Percentiles rank a stretch among this genome's conserved stretches.
Evolutionary conservation across 2,888 invertebrate genomes (phyloP).

Genomic region (Nomada fucata): DNA sequence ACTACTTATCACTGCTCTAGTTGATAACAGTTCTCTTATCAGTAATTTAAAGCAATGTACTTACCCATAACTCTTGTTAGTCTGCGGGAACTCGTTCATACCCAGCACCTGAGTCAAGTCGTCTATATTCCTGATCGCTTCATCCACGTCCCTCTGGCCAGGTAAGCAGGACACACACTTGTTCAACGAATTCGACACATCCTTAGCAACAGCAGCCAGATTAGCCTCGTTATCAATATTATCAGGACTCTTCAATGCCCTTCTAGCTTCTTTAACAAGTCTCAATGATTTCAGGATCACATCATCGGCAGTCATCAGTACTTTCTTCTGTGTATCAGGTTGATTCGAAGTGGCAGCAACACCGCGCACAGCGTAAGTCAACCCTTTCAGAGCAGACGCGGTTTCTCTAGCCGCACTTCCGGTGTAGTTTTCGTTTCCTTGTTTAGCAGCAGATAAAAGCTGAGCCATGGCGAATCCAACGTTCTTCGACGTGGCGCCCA

Average conservation of each 20-base stretch:
- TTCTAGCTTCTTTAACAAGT: conserved; percentile 93
- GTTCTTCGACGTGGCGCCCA: conserved; percentile 88
- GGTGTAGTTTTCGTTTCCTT: conserved; percentile 92
- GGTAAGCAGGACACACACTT: conserved; percentile 94
- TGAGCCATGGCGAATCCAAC: conserved; percentile 94
- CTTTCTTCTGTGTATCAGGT: conserved; percentile 85
- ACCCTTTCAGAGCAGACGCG: conserved; percentile 90
- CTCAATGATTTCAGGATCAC: conserved; percentile 91
- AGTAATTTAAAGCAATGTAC: conserved; percentile 37
- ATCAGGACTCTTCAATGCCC: conserved; percentile 89
- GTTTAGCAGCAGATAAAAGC: conserved; percentile 93
- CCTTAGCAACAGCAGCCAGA: conserved; percentile 91
- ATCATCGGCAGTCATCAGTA: conserved; percentile 90
- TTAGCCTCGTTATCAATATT: conserved; percentile 85
- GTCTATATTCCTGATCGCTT: conserved; percentile 92
- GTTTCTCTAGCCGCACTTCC: conserved; percentile 93
- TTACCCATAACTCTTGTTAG: conserved; percentile 89
- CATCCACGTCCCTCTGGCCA: conserved; percentile 97
- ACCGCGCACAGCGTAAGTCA: conserved; percentile 91
- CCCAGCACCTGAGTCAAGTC: conserved; percentile 90
- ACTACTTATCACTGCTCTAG: conserved; percentile 2
- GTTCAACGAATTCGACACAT: conserved; percentile 87
- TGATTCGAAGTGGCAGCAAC: conserved; percentile 90
- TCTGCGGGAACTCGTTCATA: conserved; percentile 90
- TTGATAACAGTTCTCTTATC: conserved; percentile 38